Base-by-base conservation (phyloP, 2,888 invertebrate genomes). In the Junonia oenone region DNA sequence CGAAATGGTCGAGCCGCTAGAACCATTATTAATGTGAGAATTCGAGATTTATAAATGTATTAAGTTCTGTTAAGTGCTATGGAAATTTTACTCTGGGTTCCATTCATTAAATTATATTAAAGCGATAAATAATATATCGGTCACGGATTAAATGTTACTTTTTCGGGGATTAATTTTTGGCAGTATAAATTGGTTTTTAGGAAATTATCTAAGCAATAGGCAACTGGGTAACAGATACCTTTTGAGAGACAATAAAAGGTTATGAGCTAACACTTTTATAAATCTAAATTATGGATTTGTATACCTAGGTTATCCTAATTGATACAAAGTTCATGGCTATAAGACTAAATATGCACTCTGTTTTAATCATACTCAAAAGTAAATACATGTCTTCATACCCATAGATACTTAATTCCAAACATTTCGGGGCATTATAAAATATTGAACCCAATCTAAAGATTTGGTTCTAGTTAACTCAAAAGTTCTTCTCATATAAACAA, bases 1-100 rank as follows among this genome's bases (percentile, higher is more conserved):
- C 38, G 49, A 51, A 27, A 51, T 50, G 46, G 51, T 51, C 37
- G 13, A 22, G 53, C 27, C 50, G 45, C 8, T 47, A 59, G 52
- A 50, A 52, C 37, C 33, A 51, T 59, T 58, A 55, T 45, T 45
- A 50, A 50, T 46, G 45, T 50, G 29, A 26, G 45, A 57, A 48
- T 54, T 40, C 17, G 29, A 31, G 17, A 22, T 22, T 47, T 35
- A 31, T 31, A 40, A 47, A 43, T 54, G 47, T 48, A 48, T 38
- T 48, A 38, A 40, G 40, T 38, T 54, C 17, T 26, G 26, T 14
- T 40, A 15, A 31, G 38, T 47, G 47, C 47, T 53, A 22, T 43
- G n/a, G 13, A 43, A 43, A 43, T 26, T 14, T 13, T 6, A 26
- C 13, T 26, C 9, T 43, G 19, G 26, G 19, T 11, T 40, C 17